phyloP scores from a whole-genome alignment of 2,888 invertebrate genomes.

The Caradrina clavipalpis region DNA sequence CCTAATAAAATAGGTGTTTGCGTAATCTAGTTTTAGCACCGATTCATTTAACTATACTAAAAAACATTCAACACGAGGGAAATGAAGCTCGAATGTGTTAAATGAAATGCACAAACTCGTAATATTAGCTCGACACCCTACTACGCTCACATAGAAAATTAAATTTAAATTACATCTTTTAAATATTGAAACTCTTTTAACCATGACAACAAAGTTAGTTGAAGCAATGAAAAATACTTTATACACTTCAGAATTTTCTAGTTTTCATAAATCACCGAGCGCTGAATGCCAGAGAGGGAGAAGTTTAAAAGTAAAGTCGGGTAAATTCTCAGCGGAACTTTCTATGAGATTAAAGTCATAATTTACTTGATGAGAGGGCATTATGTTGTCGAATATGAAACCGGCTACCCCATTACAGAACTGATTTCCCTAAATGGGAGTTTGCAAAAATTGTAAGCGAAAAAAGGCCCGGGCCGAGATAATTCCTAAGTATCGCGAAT shows the following conservation, averaged over 20 bases:
- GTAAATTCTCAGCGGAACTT: constrained; percentile 83
- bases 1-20: constrained; percentile 37
- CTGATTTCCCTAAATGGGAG: constrained; percentile 78
- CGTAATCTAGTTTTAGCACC: constrained; percentile 37
- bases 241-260: constrained; percentile 82
- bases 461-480: constrained; percentile 74
- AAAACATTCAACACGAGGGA: constrained; percentile 10
- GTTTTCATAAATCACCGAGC: constrained; percentile 87
- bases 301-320: constrained; percentile 86
- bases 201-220: constrained; percentile 77
- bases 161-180: constrained; percentile 39
- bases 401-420: constrained; percentile 73
- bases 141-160: constrained; percentile 26
- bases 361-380: constrained; percentile 86
- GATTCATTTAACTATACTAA: constrained; percentile 24
- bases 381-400: constrained; percentile 84
- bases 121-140: constrained; percentile 34
- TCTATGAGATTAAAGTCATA: constrained; percentile 87
- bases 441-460: constrained; percentile 75
- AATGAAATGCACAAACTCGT: constrained; percentile 25
- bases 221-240: constrained; percentile 81
- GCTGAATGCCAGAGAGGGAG: constrained; percentile 80
- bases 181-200: constrained; percentile 74
- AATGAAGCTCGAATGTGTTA: constrained; percentile 33
- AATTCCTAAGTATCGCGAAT: constrained; percentile 80